Conservation (phyloP, 92 coral and sea anemone species). For the Zoanthus sociatus region DNA sequence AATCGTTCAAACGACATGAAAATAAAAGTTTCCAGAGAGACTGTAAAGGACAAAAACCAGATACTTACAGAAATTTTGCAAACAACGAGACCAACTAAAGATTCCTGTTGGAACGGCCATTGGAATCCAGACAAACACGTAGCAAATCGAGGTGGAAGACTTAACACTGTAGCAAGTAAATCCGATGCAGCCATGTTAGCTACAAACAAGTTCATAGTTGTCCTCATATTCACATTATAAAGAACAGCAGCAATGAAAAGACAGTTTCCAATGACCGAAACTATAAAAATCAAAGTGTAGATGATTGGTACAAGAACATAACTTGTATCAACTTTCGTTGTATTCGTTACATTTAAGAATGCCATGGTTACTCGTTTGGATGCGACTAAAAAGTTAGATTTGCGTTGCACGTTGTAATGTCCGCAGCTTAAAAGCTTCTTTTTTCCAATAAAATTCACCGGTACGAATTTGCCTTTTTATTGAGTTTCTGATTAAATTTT, state of each 20-base stretch:
- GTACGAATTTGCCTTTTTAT: no score
- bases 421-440: no score
- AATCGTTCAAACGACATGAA: neutral
- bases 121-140: neutral
- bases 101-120: conserved; percentile 8
- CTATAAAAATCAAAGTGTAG: neutral
- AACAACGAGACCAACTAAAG: neutral
- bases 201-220: neutral
- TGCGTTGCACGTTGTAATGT: no score
- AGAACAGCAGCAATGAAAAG: neutral
- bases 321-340: neutral
- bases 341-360: neutral
- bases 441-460: no score
- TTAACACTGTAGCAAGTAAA: neutral
- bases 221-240: neutral
- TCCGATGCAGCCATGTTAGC: conserved; percentile 1
- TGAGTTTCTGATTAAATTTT: no score
- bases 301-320: neutral
- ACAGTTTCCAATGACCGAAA: neutral
- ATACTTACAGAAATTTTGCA: neutral
- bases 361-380: no score
- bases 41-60: neutral
- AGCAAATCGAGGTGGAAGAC: neutral
- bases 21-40: neutral
- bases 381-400: no score